Conservation (phyloP, 35 echinoderm and acorn worm genomes). For the Chiridota heheva region DNA sequence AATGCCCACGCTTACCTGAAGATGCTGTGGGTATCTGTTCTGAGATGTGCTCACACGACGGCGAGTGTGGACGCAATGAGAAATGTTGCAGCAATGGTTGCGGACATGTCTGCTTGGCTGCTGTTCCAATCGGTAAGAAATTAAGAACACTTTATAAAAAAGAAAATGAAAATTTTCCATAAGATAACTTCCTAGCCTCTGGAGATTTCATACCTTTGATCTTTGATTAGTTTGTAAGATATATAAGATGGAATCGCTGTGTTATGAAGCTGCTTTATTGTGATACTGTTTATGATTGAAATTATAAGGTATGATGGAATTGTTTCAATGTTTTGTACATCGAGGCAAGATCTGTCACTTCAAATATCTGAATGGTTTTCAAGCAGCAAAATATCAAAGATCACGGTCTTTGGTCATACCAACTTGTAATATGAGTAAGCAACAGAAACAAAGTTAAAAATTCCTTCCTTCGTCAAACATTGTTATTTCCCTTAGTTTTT, state of each 20-base stretch:
- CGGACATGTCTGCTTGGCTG: slow-evolving; percentile 59
- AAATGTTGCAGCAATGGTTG: slow-evolving; percentile 95
- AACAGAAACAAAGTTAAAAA: too few species aligned
- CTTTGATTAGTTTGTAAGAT: slow-evolving; percentile 4
- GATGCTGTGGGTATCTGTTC: slow-evolving; percentile 55
- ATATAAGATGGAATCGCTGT: neutral
- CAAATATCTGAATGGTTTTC: too few species aligned
- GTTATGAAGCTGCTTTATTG: neutral
- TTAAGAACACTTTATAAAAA: neutral
- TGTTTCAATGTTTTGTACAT: too few species aligned
- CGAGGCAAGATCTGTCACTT: too few species aligned
- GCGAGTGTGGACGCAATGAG: slow-evolving; percentile 34
- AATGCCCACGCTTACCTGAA: slow-evolving; percentile 33
- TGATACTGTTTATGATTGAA: too few species aligned
- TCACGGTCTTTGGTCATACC: too few species aligned
- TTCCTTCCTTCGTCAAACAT: too few species aligned
- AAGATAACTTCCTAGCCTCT: neutral
- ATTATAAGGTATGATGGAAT: too few species aligned
- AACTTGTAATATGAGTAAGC: too few species aligned
- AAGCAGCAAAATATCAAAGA: too few species aligned
- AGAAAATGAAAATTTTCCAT: neutral
- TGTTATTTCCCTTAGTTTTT: too few species aligned
- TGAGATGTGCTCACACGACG: slow-evolving; percentile 48
- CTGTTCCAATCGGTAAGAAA: neutral
- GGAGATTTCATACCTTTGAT: neutral